phyloP scores from a whole-genome alignment of 2,797 vertebrate species.

The Tokudaia tokunoshimensis region DNA sequence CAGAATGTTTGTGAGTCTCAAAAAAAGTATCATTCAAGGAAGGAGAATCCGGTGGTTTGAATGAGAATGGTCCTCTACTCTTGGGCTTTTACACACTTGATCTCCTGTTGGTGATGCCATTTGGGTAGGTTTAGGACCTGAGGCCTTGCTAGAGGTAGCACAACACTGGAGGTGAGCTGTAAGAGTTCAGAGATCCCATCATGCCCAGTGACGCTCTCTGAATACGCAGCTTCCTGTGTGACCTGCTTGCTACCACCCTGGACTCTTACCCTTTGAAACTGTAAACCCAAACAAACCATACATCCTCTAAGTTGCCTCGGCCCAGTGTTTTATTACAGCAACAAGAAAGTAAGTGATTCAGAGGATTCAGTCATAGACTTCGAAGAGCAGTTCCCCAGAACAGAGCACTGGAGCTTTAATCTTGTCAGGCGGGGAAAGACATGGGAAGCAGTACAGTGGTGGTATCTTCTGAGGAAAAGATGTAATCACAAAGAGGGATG shows the following conservation, averaged over 20 bases:
- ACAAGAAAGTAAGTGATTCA: not conserved
- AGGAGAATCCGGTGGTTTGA: not conserved
- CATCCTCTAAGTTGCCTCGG: not conserved
- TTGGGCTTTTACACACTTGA: not conserved
- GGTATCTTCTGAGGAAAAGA: not conserved
- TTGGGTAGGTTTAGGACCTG: not conserved
- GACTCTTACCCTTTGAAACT: not conserved
- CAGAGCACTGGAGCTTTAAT: not conserved
- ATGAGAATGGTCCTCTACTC: no score
- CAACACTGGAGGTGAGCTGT: no score
- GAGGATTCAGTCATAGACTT: not conserved
- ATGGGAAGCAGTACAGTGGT: not conserved
- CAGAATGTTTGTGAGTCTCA: not conserved
- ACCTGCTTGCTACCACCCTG: not conserved
- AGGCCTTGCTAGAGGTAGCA: not conserved
- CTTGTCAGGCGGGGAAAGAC: not conserved
- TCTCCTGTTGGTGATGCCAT: not conserved
- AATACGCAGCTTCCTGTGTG: not conserved
- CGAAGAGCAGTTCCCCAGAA: not conserved
- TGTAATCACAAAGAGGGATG: not conserved
- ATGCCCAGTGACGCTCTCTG: no score
- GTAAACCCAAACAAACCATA: not conserved
- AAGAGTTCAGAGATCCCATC: not conserved
- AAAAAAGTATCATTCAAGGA: not conserved
- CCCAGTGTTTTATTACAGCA: not conserved